Evolutionary conservation across 2,113 vertebrate genomes (phyloP).

Genomic region (Xiphophorus hellerii): DNA sequence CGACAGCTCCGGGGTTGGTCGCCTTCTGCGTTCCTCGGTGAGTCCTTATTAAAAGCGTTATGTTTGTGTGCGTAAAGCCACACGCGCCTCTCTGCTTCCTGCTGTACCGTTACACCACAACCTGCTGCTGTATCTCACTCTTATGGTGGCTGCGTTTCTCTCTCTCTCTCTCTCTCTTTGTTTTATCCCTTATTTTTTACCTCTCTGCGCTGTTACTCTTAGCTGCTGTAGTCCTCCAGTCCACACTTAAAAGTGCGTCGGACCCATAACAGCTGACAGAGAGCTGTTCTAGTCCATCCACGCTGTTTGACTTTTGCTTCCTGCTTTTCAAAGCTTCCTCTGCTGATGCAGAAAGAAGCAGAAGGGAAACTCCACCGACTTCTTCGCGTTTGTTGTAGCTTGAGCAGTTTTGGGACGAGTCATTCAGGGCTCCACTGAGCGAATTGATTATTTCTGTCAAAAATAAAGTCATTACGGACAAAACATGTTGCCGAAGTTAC

Average conservation of each 20-base stretch:
- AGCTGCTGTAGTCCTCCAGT: not conserved
- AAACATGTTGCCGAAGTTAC: too few relatives aligned
- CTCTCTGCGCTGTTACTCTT: not conserved
- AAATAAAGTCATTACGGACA: too few relatives aligned
- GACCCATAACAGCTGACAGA: not conserved
- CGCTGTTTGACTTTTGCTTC: slow-evolving; percentile 57
- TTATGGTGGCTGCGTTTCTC: not conserved
- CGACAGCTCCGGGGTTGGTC: slow-evolving; percentile 9
- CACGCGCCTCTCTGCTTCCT: slow-evolving; percentile 14
- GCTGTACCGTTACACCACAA: slow-evolving; percentile 49
- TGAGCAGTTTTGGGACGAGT: not conserved
- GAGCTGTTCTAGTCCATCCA: slow-evolving; percentile 7
- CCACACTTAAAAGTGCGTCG: not conserved
- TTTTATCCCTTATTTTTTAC: too few relatives aligned
- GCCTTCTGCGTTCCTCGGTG: slow-evolving; percentile 54
- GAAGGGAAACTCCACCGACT: slow-evolving; percentile 48
- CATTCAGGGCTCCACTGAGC: not conserved
- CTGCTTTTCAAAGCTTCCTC: slow-evolving; percentile 74
- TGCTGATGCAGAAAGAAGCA: slow-evolving; percentile 53
- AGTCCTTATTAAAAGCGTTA: slow-evolving; percentile 22
- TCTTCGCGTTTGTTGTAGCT: not conserved
- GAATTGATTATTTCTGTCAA: too few relatives aligned
- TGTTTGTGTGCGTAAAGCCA: too few relatives aligned
- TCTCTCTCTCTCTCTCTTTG: not conserved
- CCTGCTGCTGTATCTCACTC: not conserved